These are phyloP conservation scores for Tachyglossus aculeatus DNA, from an alignment of 2,797 vertebrate species.

Conservation along the genomic window DNA sequence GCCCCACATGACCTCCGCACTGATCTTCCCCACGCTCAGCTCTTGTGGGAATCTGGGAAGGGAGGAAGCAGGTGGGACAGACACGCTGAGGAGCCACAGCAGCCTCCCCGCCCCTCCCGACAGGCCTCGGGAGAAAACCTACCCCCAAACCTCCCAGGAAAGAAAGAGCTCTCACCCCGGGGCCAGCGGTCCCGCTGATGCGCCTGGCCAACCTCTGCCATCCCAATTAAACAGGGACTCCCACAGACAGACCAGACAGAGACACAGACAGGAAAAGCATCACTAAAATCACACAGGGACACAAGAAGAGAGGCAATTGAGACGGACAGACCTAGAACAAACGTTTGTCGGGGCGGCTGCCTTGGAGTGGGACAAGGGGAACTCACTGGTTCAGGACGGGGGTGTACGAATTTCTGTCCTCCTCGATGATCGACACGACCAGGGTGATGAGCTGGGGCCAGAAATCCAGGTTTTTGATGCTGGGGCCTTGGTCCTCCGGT, in stretches of 20 bases:
- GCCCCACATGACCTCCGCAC: slow-evolving; percentile 97
- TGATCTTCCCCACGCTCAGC: slow-evolving; percentile 95
- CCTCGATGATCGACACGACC: slow-evolving; percentile 97
- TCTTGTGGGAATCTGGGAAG: slow-evolving; percentile 92
- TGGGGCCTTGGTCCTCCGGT: slow-evolving; percentile 93
- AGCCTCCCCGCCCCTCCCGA: too few species aligned
- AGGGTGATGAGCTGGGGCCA: slow-evolving; percentile 99
- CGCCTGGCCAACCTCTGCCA: slow-evolving; percentile 65
- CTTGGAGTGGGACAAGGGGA: background rate
- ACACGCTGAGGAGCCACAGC: too few species aligned
- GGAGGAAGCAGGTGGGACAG: too few species aligned
- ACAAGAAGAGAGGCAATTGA: slow-evolving; percentile 70
- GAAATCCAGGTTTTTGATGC: slow-evolving; percentile 95
- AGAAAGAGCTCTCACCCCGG: slow-evolving; percentile 63
- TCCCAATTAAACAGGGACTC: slow-evolving; percentile 75
- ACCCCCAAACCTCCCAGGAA: slow-evolving; percentile 16
- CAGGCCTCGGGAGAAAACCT: background rate
- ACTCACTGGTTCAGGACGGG: slow-evolving; percentile 97
- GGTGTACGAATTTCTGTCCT: slow-evolving; percentile 96
- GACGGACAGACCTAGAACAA: slow-evolving; percentile 50
- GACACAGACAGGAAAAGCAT: slow-evolving; percentile 65
- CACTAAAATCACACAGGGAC: slow-evolving; percentile 69
- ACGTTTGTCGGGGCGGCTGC: slow-evolving; percentile 17
- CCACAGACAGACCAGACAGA: slow-evolving; percentile 78
- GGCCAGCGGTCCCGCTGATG: slow-evolving; percentile 48